phyloP scores from a whole-genome alignment of 2,888 invertebrate genomes.

The Amaurobius ferox region DNA sequence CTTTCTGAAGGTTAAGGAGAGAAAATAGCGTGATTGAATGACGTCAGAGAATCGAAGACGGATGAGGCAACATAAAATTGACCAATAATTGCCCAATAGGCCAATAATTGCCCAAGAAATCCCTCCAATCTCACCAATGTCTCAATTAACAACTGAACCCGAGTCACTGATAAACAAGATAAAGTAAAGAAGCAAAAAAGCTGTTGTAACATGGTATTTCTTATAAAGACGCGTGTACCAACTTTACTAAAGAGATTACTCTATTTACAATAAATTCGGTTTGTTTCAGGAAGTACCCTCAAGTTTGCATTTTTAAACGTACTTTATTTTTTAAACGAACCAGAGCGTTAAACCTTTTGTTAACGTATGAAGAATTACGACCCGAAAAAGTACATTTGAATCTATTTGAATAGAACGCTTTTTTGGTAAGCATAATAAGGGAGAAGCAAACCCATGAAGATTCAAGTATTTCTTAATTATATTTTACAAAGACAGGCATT shows the following conservation, averaged over 20 bases:
- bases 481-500: conserved; percentile 35
- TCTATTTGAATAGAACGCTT: too few species aligned
- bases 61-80: neutral
- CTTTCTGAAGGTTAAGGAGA: too few species aligned
- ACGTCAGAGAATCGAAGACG: too few species aligned
- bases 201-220: neutral
- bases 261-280: neutral
- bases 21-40: too few species aligned
- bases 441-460: neutral
- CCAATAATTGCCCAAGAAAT: too few species aligned
- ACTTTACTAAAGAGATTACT: neutral
- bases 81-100: neutral
- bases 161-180: neutral
- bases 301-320: too few species aligned
- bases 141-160: conserved; percentile 1
- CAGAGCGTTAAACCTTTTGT: too few species aligned
- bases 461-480: too few species aligned
- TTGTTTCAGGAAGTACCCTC: too few species aligned
- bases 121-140: neutral
- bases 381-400: too few species aligned
- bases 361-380: too few species aligned
- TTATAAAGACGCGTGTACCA: neutral
- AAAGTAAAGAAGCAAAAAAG: conserved; percentile 1
- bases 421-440: neutral
- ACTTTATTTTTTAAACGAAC: too few species aligned